A percentile compares a stretch with the other conserved stretches of the same genome.
Evolutionary conservation across 2,113 vertebrate genomes (phyloP).

Genomic region (Rutilus rutilus): DNA sequence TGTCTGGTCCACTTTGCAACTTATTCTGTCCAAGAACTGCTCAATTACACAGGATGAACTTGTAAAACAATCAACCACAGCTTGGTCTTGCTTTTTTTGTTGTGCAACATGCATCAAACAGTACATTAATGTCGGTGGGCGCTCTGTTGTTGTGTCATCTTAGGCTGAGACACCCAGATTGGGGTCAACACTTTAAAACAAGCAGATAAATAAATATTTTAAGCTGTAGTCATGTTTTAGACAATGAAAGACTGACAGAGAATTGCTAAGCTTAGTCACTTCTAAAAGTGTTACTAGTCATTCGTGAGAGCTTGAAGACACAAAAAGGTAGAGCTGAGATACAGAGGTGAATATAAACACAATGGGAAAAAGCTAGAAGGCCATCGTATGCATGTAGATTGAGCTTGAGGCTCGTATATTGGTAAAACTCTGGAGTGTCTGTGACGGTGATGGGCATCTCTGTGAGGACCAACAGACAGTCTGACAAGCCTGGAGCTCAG

Average conservation of each 20-base stretch:
- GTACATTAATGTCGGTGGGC: background rate
- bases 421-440: slow-evolving; percentile 8
- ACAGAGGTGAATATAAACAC: slow-evolving; percentile 12
- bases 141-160: background rate
- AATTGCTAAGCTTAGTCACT: background rate
- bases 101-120: background rate
- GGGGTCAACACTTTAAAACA: background rate
- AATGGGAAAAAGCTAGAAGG: background rate
- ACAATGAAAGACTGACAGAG: background rate
- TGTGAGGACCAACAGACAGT: slow-evolving; percentile 34
- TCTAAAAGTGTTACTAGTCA: background rate
- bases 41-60: background rate
- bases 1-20: background rate
- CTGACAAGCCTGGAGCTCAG: slow-evolving; percentile 45
- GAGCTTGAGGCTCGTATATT: slow-evolving; percentile 11
- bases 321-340: background rate
- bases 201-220: background rate
- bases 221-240: background rate
- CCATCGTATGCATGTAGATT: slow-evolving; percentile 19
- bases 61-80: slow-evolving; percentile 9
- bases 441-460: slow-evolving; percentile 41
- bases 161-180: background rate
- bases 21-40: background rate
- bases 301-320: background rate
- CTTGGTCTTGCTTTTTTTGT: background rate